phyloP scores from a whole-genome alignment of 2,797 vertebrate species.

The Lithobates sylvaticus region DNA sequence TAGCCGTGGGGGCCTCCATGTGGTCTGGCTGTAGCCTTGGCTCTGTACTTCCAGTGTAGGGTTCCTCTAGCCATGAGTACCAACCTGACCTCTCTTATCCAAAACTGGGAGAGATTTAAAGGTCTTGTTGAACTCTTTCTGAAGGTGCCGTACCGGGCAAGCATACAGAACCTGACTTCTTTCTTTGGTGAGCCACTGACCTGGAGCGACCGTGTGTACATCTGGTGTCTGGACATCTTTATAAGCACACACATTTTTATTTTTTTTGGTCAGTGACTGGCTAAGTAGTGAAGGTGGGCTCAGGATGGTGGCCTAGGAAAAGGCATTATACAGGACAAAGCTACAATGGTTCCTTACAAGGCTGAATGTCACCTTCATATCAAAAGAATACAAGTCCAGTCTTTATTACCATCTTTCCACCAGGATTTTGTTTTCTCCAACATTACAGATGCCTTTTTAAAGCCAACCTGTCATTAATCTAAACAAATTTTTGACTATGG shows the following conservation, averaged over 20 bases:
- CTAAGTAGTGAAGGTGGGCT: no score
- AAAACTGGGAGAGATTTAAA: not conserved
- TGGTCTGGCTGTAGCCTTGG: no score
- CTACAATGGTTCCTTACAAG: no score
- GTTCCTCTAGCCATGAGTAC: no score
- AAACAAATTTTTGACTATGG: not conserved
- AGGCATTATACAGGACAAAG: not conserved
- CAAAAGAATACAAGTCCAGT: not conserved
- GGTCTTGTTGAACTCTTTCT: not conserved
- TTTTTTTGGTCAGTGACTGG: not conserved
- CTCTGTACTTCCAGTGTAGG: no score
- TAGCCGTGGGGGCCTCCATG: no score
- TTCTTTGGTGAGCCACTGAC: not conserved
- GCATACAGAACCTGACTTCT: not conserved
- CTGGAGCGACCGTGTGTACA: not conserved
- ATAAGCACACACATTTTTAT: not conserved
- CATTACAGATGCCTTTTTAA: not conserved
- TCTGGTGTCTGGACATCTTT: not conserved
- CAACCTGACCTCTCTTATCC: not conserved
- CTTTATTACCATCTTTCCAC: not conserved
- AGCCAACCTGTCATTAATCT: not conserved
- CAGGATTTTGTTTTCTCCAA: no score
- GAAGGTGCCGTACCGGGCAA: not conserved
- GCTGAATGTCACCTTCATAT: no score
- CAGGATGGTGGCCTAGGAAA: not conserved